Evolutionary conservation across 2,113 vertebrate species (phyloP).

Genomic region (Martes martes): DNA sequence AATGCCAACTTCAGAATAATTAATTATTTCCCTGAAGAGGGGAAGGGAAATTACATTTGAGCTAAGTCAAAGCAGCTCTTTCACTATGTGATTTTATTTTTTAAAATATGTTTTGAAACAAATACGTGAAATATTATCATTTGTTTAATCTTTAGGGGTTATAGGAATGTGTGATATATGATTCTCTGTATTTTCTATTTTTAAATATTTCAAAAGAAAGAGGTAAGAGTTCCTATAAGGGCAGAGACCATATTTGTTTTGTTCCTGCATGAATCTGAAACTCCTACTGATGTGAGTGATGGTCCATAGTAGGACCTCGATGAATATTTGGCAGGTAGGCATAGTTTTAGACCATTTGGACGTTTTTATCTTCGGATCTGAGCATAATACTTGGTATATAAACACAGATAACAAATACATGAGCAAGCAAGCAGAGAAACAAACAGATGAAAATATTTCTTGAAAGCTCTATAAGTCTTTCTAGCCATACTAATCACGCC

Average conservation of each 20-base stretch:
- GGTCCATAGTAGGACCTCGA: neutral
- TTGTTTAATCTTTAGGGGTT: neutral
- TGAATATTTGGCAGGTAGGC: neutral
- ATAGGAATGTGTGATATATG: neutral
- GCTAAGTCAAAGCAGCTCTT: neutral
- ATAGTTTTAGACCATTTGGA: neutral
- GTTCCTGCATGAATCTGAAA: neutral
- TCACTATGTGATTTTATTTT: neutral
- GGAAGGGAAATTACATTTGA: neutral
- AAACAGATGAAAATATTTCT: neutral
- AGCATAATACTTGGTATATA: neutral
- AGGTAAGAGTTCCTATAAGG: neutral
- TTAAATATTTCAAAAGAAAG: neutral
- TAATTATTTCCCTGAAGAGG: neutral
- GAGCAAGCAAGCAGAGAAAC: neutral
- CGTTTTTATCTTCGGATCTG: neutral
- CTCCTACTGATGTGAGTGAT: neutral
- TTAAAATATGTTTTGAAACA: neutral
- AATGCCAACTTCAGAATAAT: neutral
- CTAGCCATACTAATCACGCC: fast-evolving
- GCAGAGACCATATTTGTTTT: neutral
- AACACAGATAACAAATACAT: neutral
- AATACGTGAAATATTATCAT: neutral
- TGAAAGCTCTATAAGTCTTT: neutral
- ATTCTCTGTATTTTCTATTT: neutral